Evolutionary conservation across 2,888 invertebrate genomes (phyloP).

Genomic region (Aphidius colemani): DNA sequence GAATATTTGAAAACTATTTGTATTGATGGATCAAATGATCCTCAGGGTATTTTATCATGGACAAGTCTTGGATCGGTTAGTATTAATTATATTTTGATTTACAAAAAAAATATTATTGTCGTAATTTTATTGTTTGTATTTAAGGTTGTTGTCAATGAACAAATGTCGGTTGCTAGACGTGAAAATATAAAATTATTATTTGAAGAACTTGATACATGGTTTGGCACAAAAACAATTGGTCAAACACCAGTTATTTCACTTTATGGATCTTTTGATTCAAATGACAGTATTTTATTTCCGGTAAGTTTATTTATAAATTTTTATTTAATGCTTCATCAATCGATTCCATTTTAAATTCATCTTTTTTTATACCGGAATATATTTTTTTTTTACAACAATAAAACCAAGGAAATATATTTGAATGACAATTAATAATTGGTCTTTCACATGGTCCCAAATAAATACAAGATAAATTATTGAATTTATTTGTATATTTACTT

Average conservation of each 20-base stretch:
- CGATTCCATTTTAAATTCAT: conserved; percentile 23
- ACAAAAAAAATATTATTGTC: conserved; percentile 56
- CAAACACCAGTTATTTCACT: conserved; percentile 71
- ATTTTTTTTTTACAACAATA: conserved; percentile 39
- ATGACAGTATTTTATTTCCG: conserved; percentile 70
- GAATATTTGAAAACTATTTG: conserved; percentile 51
- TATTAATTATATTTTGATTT: conserved; percentile 65
- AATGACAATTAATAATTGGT: conserved; percentile 38
- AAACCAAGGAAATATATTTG: conserved; percentile 47
- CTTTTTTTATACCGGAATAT: conserved; percentile 39
- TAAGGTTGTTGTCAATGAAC: conserved; percentile 68
- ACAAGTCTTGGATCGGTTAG: conserved; percentile 48
- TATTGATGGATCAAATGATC: conserved; percentile 32
- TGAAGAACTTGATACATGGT: conserved; percentile 71
- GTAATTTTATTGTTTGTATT: conserved; percentile 19
- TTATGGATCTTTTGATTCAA: conserved; percentile 71
- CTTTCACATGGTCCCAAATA: conserved; percentile 37
- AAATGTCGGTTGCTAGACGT: conserved; percentile 63
- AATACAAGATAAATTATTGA: conserved; percentile 33
- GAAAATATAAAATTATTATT: conserved; percentile 76
- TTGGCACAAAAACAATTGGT: conserved; percentile 68
- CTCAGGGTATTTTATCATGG: conserved; percentile 51
- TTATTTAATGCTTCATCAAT: conserved; percentile 38
- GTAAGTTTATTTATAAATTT: conserved; percentile 44
- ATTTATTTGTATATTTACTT: conserved; percentile 32